Conservation (phyloP, 2,888 invertebrate genomes). For the Ennomos fuscantarius region DNA sequence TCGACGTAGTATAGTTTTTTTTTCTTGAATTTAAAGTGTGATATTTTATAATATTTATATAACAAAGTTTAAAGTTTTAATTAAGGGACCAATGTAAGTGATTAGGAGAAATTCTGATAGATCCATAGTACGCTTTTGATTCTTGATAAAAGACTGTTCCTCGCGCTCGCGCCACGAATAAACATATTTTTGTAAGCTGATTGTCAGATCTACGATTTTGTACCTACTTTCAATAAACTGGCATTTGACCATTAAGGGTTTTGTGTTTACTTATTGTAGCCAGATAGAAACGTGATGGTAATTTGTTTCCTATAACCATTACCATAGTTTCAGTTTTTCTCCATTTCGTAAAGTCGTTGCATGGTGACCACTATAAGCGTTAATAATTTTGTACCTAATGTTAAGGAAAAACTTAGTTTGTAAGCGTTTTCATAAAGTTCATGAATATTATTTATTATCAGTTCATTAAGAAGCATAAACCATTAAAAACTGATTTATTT, state of each 20-base stretch:
- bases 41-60: conserved; percentile 85
- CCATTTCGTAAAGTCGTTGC: conserved; percentile 72
- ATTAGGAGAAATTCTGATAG: conserved; percentile 83
- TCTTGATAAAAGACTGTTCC: conserved; percentile 73
- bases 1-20: conserved; percentile 80
- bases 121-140: conserved; percentile 68
- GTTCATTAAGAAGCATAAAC: conserved; percentile 83
- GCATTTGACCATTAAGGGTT: conserved; percentile 67
- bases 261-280: conserved; percentile 72
- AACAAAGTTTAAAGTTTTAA: conserved; percentile 83
- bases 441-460: conserved; percentile 85
- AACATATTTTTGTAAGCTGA: conserved; percentile 60
- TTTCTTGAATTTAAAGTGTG: conserved; percentile 84
- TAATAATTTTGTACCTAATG: conserved; percentile 84
- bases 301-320: conserved; percentile 53
- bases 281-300: conserved; percentile 62
- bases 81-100: conserved; percentile 84
- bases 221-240: conserved; percentile 67
- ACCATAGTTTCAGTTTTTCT: conserved; percentile 75
- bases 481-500: conserved; percentile 81
- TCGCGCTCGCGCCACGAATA: conserved; percentile 67
- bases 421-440: conserved; percentile 82
- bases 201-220: conserved; percentile 69
- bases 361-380: conserved; percentile 74
- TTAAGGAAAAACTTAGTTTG: conserved; percentile 72